A percentile compares a stretch with the other conserved stretches of the same genome.
Conservation (phyloP, 2,888 invertebrate genomes). For the Hyppa rectilinea region DNA sequence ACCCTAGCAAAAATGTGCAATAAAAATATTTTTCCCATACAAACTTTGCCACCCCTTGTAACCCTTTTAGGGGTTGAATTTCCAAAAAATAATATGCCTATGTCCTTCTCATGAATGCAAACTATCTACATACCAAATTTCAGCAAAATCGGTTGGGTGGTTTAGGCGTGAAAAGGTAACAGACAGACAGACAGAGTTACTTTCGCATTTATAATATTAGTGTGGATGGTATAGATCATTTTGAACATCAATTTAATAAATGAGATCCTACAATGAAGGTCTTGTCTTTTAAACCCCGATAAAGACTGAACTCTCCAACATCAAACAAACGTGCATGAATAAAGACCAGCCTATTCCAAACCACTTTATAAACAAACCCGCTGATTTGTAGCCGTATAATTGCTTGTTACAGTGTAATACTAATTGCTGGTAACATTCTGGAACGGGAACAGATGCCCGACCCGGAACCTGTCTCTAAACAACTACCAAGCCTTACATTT, state of each 20-base stretch:
- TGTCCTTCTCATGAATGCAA: too few species aligned
- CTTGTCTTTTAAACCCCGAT: background rate
- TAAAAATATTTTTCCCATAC: too few species aligned
- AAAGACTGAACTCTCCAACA: background rate
- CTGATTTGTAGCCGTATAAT: slow-evolving; percentile 25
- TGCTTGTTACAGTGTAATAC: slow-evolving; percentile 38
- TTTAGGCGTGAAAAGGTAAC: too few species aligned
- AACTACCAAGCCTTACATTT: slow-evolving; percentile 32
- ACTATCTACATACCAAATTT: too few species aligned
- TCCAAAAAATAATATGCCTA: too few species aligned
- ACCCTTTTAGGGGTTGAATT: too few species aligned
- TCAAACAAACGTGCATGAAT: slow-evolving; percentile 1
- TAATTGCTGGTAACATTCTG: slow-evolving; percentile 41
- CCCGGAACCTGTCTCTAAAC: slow-evolving; percentile 42
- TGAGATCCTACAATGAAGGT: background rate
- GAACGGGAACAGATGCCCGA: slow-evolving; percentile 28
- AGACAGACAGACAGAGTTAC: too few species aligned
- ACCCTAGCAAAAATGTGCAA: too few species aligned
- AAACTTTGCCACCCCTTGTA: too few species aligned
- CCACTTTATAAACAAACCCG: slow-evolving; percentile 5
- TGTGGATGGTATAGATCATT: too few species aligned
- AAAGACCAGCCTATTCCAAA: background rate
- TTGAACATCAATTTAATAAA: background rate
- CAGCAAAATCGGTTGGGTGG: too few species aligned
- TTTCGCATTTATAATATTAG: too few species aligned